Conservation (phyloP, 1,140 invertebrate genomes). For the Euglossa dilemma region DNA sequence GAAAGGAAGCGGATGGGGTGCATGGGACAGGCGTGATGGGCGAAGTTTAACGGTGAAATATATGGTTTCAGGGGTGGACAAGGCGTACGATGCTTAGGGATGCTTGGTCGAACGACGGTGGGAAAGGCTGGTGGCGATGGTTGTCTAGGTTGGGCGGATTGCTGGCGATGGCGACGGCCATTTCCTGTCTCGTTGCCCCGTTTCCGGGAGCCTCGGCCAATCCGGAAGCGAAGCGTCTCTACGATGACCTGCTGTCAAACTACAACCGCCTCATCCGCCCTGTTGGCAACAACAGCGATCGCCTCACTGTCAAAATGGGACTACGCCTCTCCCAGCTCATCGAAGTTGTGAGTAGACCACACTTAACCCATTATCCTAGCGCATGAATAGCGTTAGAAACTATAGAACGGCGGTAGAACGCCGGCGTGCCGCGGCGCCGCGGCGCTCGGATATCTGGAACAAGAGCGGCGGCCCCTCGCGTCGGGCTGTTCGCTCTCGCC, state of each 20-base stretch:
- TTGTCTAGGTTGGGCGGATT: slow-evolving; percentile 84
- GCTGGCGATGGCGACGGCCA: slow-evolving; percentile 85
- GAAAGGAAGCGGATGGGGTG: background rate
- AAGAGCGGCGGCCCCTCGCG: slow-evolving; percentile 25
- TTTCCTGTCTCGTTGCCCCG: slow-evolving; percentile 83
- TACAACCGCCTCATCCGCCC: slow-evolving; percentile 99
- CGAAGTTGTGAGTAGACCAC: slow-evolving; percentile 94
- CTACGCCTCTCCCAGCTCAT: slow-evolving; percentile 98
- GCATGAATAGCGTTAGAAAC: slow-evolving; percentile 47
- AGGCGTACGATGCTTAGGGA: slow-evolving; percentile 89
- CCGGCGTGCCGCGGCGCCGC: too few relatives aligned
- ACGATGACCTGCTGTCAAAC: slow-evolving; percentile 97
- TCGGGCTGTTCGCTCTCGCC: background rate
- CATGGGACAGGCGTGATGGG: background rate
- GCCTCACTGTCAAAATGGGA: slow-evolving; percentile 97
- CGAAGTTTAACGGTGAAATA: slow-evolving; percentile 24
- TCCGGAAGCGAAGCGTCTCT: slow-evolving; percentile 95
- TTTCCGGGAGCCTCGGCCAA: slow-evolving; percentile 85
- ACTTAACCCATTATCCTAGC: slow-evolving; percentile 54
- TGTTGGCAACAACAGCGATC: slow-evolving; percentile 97
- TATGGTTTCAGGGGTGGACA: slow-evolving; percentile 87
- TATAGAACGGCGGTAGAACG: slow-evolving; percentile 21
- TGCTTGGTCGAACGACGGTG: slow-evolving; percentile 81
- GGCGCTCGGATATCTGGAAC: slow-evolving; percentile 30
- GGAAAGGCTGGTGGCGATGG: slow-evolving; percentile 86